Evolutionary conservation across 2,888 invertebrate genomes (phyloP).

Genomic region (Temnothorax rugatulus): DNA sequence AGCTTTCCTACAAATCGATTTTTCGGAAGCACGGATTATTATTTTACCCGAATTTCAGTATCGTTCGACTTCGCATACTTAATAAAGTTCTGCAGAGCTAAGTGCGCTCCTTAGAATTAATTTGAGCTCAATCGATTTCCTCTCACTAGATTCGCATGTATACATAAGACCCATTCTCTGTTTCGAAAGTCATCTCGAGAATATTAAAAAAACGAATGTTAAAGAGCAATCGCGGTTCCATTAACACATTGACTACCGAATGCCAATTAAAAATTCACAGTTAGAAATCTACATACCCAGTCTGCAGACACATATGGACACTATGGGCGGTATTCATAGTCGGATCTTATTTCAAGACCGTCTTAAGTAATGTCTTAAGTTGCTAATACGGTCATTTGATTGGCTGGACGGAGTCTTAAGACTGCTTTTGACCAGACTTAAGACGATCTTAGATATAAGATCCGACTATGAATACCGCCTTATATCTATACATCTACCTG

Average conservation of each 20-base stretch:
- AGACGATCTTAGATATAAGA: no score
- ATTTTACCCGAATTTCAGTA: not conserved
- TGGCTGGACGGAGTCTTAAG: no score
- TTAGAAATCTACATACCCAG: no score
- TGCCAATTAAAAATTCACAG: not conserved
- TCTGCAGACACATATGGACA: no score
- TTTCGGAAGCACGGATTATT: not conserved
- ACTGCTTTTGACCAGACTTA: no score
- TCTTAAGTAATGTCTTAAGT: no score
- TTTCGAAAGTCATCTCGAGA: not conserved
- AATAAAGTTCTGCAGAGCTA: no score
- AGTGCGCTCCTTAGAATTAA: not conserved
- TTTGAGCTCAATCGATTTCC: not conserved
- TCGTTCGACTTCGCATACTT: not conserved
- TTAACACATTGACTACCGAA: not conserved
- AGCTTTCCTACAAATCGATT: not conserved
- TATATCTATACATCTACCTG: no score
- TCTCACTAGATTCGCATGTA: not conserved
- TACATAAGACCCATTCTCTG: not conserved
- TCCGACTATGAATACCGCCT: no score
- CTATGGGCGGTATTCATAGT: no score
- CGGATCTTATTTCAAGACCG: no score
- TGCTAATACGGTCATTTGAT: no score
- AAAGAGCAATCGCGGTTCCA: not conserved
- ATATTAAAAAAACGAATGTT: not conserved